Base-by-base conservation (phyloP, 2,888 invertebrate genomes). In the Ganaspis brasiliensis region DNA sequence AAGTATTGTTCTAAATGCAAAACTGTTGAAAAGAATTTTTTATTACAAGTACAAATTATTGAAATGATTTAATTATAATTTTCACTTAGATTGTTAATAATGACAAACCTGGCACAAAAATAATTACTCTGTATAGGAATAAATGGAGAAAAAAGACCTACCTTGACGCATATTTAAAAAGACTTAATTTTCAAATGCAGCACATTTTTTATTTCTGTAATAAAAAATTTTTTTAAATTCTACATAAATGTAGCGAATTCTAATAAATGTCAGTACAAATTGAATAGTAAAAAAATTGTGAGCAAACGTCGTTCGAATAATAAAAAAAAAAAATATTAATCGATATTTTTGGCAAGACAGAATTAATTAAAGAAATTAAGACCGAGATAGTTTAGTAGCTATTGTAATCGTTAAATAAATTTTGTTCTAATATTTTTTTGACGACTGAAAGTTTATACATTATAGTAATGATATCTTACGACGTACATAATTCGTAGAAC, bases 191-290 rank as follows among this genome's bases (percentile, higher is more conserved):
- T 74, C 56, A 70, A 72, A 61, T 78, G 78, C 79, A 82, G 77
- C 78, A 82, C 76, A 63, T 76, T n/a, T n/a, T n/a, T 76, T 63
- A 35, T 74, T 80, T 80, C 72, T 78, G 67, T 67, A 52, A 8
- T 72, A 79, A 61, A 61, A n/a, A n/a, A n/a, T n/a, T n/a, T n/a
- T n/a, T n/a, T n/a, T n/a, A n/a, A 73, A 67, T 80, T 74, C 81
- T 72, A 78, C 67, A 84, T 74, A 83, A 84, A 80, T 88, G 86
- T 88, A 89, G 86, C 78, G 86, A 87, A 89, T 89, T 90, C 86
- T 89, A 89, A 90, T 87, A 83, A 88, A 89, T 89, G 86, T 88
- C 89, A 90, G 90, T 90, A 90, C 90, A 90, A 90, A 90, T 89
- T 84, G 85, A 88, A 84, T 88, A 83, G 82, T 76, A 80, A 82